Base-by-base conservation (phyloP, 2,797 vertebrate genomes). In the Microtus obscurus region DNA sequence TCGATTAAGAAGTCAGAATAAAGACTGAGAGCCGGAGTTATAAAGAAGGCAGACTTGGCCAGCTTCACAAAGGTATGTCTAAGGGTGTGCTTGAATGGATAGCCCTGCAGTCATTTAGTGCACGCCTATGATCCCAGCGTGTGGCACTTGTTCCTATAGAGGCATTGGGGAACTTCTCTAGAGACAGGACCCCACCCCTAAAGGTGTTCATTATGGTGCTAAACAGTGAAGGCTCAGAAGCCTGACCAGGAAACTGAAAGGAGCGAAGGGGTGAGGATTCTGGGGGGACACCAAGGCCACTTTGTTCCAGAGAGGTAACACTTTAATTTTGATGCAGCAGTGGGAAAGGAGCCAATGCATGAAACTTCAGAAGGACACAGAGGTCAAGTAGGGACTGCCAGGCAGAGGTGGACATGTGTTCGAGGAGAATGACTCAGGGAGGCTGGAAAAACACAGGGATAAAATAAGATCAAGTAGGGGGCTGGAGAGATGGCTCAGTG, bases 21-120 rank as follows among this genome's bases (percentile, higher is more conserved):
- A 87, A 76, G 82, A 86, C 17, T 21, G 73, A 9, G 71, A 13
- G 45, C 80, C 27, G n/a, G 73, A 90, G 31, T 56, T 65, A 45
- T 17, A 69, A 65, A 93, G 87, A 91, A 91, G 34, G n/a, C 80
- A 81, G 69, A 71, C 85, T 74, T 94, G 91, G n/a, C 48, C 63
- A 82, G 34, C 53, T 90, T 83, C 48, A 85, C 71, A 89, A 74
- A 92, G 73, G 51, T 69, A 14, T 29, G 23, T 59, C 67, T 76
- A n/a, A 53, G 19, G 61, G 67, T 81, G n/a, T 69, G 34, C 29
- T 25, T 7, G 17, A 83, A 63, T 13, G 29, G 19, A 48, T 45
- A 27, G 17, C 34, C 71, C 67, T 81, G 71, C 45, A 40, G 67
- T 85, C n/a, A 31, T 8, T 29, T 1, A 3, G 1, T 14, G 3